These are phyloP conservation scores for Corydoras maculifer DNA, from an alignment of 2,113 vertebrate genomes.

Conservation along the genomic window DNA sequence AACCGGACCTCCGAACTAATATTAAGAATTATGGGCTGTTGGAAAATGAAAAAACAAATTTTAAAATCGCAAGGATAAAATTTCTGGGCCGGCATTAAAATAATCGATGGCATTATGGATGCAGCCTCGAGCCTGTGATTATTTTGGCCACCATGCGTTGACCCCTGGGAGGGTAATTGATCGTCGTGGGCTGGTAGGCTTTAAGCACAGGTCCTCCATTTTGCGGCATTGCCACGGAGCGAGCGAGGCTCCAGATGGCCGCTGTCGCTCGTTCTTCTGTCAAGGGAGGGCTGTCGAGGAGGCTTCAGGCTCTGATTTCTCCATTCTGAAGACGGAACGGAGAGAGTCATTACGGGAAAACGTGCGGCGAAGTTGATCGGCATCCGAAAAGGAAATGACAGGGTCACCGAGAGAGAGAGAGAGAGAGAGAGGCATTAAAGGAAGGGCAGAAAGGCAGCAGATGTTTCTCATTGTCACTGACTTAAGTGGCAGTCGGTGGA, in stretches of 20 bases:
- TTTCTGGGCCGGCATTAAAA: too few relatives aligned
- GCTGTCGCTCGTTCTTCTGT: constrained; percentile 1
- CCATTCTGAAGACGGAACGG: constrained; percentile 21
- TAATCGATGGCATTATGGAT: neutral
- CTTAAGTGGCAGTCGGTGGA: constrained; percentile 16
- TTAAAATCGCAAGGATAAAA: too few relatives aligned
- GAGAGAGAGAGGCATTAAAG: neutral
- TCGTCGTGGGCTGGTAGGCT: neutral
- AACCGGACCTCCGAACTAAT: too few relatives aligned
- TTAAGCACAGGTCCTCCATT: constrained; percentile 20
- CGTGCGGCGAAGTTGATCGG: neutral
- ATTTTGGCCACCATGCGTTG: neutral
- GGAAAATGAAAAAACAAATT: too few relatives aligned
- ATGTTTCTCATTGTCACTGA: constrained; percentile 25
- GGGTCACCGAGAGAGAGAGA: neutral
- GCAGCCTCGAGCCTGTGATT: neutral
- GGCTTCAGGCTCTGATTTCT: constrained; percentile 15
- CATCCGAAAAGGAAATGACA: constrained; percentile 25
- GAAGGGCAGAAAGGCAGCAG: constrained; percentile 1
- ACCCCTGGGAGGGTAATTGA: neutral
- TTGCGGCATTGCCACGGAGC: neutral
- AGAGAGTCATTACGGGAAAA: constrained; percentile 8
- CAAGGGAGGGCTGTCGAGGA: neutral
- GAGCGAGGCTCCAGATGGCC: constrained; percentile 25
- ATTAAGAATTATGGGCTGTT: too few relatives aligned